Base-by-base conservation (phyloP, 2,113 vertebrate genomes). In the Erpornis zantholeuca region DNA sequence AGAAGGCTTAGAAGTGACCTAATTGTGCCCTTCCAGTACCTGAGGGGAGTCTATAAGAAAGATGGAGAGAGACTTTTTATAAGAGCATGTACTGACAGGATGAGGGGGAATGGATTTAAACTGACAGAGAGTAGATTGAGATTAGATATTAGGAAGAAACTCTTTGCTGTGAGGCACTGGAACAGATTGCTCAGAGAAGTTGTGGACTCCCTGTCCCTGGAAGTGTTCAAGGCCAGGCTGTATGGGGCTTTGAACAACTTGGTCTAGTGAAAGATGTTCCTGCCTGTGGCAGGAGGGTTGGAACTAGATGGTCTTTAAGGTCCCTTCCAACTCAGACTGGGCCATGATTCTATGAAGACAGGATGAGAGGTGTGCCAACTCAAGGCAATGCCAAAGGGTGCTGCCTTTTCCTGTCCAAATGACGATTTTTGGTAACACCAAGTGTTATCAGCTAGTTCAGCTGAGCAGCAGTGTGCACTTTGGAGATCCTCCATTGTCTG, bases 191-290 rank as follows among this genome's bases (percentile, higher is more conserved):
- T 16, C 28, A 45, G 69, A 50, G 36, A 66, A 75, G 12, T 4
- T 59, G 28, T 52, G 36, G 33, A 33, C 15, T 77, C 45, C 20
- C 15, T 0, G 0, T 52, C 7, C 25, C 31, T 77, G 33, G 11
- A 68, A 52, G 6, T 52, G 52, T 23, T 73, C 44, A 81, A 57
- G 66, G 15, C 10, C 19, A 59, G 33, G 23, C 7, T 73, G 23
- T 12, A 29, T 15, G 33, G 61, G 23, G 16, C 23, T 66, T 36
- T 73, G 33, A 52, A 33, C 19, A 59, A 45, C 6, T 11, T 24
- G 23, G 27, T 50, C 16, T 20, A 50, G 27, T 52, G 52, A 28
- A 59, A 81, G 23, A 11, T 52, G 15, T 21, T 28, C 36, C 19
- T 66, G 44, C 8, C 27, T 12, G 6, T 1, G 6, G 23, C 28